Percentiles rank a stretch among this genome's conserved stretches.
These are phyloP conservation scores for Pyxicephalus adspersus DNA, from an alignment of 2,113 vertebrate species.

Conservation along the genomic window DNA sequence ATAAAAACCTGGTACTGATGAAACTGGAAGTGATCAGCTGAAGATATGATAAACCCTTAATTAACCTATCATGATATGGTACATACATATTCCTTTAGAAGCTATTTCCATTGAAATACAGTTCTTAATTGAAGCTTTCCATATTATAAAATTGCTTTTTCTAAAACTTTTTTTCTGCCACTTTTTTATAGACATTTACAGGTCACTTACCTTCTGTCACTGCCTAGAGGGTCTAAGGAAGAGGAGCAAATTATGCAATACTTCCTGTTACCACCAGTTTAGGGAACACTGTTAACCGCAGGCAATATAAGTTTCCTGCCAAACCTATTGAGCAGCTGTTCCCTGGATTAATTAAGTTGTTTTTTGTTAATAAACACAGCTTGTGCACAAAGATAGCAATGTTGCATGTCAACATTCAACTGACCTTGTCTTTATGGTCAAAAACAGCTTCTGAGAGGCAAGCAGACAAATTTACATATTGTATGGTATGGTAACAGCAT, in stretches of 20 bases:
- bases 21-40: not conserved
- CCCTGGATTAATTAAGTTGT: conserved; percentile 60
- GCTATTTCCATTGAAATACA: not conserved
- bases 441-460: not conserved
- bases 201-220: conserved; percentile 54
- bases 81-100: no score
- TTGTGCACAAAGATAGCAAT: conserved; percentile 58
- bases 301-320: conserved; percentile 52
- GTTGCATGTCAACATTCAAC: conserved; percentile 45
- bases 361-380: conserved; percentile 59
- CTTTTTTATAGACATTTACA: conserved; percentile 31
- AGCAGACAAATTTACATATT: not conserved
- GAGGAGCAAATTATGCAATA: conserved; percentile 39
- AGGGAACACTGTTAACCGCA: conserved; percentile 31
- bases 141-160: not conserved
- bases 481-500: no score
- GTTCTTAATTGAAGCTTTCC: not conserved
- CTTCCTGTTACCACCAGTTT: conserved; percentile 51
- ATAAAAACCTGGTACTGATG: conserved; percentile 6
- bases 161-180: conserved; percentile 11
- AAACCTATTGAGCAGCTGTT: conserved; percentile 59
- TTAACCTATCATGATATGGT: not conserved
- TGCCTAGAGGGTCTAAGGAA: conserved; percentile 32
- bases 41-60: not conserved
- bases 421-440: conserved; percentile 62